phyloP scores from a whole-genome alignment of 1,140 invertebrate species.

The Dysdera silvatica region DNA sequence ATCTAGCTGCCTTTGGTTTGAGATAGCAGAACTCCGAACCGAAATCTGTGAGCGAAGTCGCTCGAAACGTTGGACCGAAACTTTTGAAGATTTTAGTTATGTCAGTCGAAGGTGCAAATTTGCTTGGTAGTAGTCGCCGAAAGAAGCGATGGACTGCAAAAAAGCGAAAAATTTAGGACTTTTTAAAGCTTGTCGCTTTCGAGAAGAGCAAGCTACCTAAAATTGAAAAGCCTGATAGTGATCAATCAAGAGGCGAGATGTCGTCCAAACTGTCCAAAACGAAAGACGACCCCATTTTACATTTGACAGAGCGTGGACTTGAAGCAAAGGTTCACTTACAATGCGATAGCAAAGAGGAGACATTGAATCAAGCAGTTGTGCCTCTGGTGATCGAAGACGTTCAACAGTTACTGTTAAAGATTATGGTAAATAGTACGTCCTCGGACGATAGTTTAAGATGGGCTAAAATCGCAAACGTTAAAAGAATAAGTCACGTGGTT shows the following conservation, averaged over 20 bases:
- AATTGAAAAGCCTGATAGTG: background rate
- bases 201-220: background rate
- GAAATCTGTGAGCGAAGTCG: too few species aligned
- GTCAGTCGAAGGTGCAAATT: too few species aligned
- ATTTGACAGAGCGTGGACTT: background rate
- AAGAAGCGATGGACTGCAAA: too few species aligned
- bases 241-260: too few species aligned
- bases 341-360: background rate
- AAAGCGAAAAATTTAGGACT: constrained; percentile 17
- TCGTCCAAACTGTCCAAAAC: too few species aligned
- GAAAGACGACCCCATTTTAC: background rate
- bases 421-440: background rate
- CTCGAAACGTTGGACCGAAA: too few species aligned
- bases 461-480: constrained; percentile 1
- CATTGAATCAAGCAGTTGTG: too few species aligned
- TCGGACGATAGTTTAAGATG: background rate
- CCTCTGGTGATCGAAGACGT: constrained; percentile 15
- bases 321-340: background rate
- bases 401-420: background rate
- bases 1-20: too few species aligned
- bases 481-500: constrained; percentile 12
- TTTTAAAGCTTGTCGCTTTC: background rate
- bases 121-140: too few species aligned
- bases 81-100: too few species aligned
- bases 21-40: too few species aligned